Evolutionary conservation across 2,797 vertebrate species (phyloP).

Genomic region (Pteronotus mesoamericanus): DNA sequence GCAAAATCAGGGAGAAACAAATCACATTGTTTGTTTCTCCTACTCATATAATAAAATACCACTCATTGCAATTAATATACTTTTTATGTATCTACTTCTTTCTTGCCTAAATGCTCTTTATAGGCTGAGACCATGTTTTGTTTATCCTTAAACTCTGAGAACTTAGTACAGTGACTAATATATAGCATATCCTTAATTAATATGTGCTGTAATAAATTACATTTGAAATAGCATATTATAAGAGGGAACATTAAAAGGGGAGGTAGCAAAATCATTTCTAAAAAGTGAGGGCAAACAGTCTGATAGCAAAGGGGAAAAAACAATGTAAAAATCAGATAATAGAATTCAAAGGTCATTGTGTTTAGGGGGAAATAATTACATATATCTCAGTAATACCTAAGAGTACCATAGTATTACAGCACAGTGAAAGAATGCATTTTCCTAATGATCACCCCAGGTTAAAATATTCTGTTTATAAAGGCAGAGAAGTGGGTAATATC

Average conservation of each 20-base stretch:
- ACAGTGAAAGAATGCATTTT: neutral
- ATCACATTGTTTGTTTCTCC: no score
- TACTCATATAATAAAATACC: neutral
- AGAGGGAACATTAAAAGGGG: neutral
- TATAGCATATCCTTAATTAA: neutral
- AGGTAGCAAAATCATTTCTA: neutral
- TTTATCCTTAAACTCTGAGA: neutral
- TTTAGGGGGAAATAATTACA: neutral
- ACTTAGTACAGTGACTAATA: neutral
- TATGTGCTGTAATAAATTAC: neutral
- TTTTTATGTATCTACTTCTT: neutral
- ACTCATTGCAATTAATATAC: neutral
- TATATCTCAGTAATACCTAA: neutral
- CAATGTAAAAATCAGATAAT: neutral
- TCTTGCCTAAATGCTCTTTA: neutral
- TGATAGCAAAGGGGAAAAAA: neutral
- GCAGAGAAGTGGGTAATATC: neutral
- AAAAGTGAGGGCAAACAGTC: neutral
- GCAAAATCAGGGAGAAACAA: neutral
- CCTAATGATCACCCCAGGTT: neutral
- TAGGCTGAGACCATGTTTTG: neutral
- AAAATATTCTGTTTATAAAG: neutral
- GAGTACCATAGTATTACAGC: neutral
- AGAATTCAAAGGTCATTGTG: constrained; percentile 4
- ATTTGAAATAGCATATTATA: neutral